Evolutionary conservation across 23 tunicate species (phyloP), one percentile per base, ranked within the genome.

Genomic region (Corella eumyota): DNA sequence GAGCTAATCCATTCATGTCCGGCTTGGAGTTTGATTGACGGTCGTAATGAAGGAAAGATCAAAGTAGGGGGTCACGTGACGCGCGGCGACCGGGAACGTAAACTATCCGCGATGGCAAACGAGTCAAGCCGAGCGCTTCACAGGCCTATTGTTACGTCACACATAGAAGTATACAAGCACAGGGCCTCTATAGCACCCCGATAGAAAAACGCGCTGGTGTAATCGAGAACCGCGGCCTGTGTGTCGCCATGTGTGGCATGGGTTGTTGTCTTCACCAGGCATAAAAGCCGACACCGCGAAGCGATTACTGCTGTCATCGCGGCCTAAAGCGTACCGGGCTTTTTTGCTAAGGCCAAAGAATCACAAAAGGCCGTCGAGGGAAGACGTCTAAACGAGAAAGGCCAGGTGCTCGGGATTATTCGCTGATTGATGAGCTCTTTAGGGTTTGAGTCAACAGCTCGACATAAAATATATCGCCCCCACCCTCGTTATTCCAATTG

Each of bases 31-130:
- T 36, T 62, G 68, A 62, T 37, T 62, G 68, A 62, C 68, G 26
- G 52, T 32, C 9, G 68, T 62, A 62, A 62, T 38, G 68, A 62
- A 62, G 51, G 33, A 54, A 38, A 35, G 48, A 33, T 62, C 68
- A 62, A 62, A 62, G 68, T 19, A 25, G 57, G 11, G 22, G 51
- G 30, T 40, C 30, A 35, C 68, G 52, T 31, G 2, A 33, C 52
- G 44, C 21, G 68, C 23, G 45, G 68, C 21, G 51, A n/a, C n/a
- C n/a, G n/a, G 28, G 32, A 62, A n/a, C 2, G 68, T 62, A 62
- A 62, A 38, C 68, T 40, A 62, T 25, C 51, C 51, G 23, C 45
- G 24, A 13, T 19, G 24, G 23, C 68, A 62, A 34, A 33, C 25
- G 52, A 51, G 68, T 36, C 33, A 25, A 62, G 22, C 44, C 68